Evolutionary conservation across 2,888 invertebrate genomes (phyloP).

Genomic region (Dinocampus coccinellae): DNA sequence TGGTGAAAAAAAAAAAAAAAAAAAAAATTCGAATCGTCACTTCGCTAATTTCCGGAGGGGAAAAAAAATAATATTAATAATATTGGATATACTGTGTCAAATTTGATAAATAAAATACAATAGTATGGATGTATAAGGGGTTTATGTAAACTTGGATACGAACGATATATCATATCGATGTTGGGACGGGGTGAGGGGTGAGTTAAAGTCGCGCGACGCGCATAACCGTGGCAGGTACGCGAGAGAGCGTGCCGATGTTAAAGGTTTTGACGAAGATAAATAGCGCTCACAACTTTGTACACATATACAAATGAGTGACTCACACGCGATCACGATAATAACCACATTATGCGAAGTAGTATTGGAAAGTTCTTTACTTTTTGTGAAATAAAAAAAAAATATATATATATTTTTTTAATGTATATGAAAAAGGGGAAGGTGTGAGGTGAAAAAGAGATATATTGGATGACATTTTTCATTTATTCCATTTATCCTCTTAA

Average conservation of each 20-base stretch:
- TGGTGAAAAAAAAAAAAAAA: no score
- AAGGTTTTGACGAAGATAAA: conserved; percentile 59
- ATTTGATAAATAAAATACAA: conserved; percentile 9
- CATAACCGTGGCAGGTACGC: conserved; percentile 38
- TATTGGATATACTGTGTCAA: neutral
- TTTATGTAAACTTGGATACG: conserved; percentile 46
- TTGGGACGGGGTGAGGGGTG: conserved; percentile 41
- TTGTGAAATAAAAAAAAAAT: neutral
- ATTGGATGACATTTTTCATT: no score
- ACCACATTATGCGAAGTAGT: conserved; percentile 29
- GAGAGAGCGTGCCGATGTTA: conserved; percentile 45
- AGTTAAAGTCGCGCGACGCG: conserved; percentile 39
- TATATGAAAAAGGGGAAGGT: neutral
- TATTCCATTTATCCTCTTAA: no score
- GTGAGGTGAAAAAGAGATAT: neutral
- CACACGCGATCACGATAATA: conserved; percentile 47
- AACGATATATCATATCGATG: conserved; percentile 55
- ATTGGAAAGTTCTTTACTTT: conserved; percentile 8
- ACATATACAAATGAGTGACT: conserved; percentile 45
- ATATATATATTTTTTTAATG: neutral
- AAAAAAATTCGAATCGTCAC: conserved; percentile 11
- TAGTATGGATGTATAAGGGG: neutral
- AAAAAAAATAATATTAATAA: conserved; percentile 10
- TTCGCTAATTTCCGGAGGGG: neutral
- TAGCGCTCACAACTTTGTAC: conserved; percentile 51